Evolutionary conservation across 37 sponge, comb jelly and placozoan species (phyloP), one percentile per base, ranked within the genome.

Genomic region (Bolinopsis microptera): DNA sequence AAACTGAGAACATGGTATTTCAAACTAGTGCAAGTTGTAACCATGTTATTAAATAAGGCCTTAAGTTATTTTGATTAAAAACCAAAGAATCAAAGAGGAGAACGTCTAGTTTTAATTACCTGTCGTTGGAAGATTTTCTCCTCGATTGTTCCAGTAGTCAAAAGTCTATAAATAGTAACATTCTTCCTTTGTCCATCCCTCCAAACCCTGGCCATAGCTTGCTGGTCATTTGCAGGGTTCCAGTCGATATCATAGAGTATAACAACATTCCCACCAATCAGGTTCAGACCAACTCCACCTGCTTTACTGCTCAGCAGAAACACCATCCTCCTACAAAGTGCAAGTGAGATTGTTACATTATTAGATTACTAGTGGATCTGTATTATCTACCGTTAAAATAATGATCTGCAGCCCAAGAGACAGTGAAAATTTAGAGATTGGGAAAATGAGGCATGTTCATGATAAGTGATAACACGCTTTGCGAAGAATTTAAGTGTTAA

Each of bases 141-240:
- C 92, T 97, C 97, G 28, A 97, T 95, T 26, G 97, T 94, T 27
- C 97, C 97, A 25, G 97, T 94, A 16, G 97, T 96, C 22, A 97
- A 92, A 0, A 97, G 93, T 68, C 97, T 76, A 76, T 97, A 97
- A 48, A 97, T 97, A 88, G 95, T 76, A 0, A 97, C 97, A 27
- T 93, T 93, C 25, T 48, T 95, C 88, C 72, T 93, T 88, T 97
- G 97, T 32, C 97, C 97, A 93, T 97, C 97, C 77, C 97, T 95
- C 97, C 97, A 97, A 68, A 97, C 95, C 35, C 97, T 80, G 16
- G 97, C 97, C 97, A 97, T 97, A 1, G 97, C 97, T 97, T 97
- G 88, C 39, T 32, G 94, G 92, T 97, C 97, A 93, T 96, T 97
- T 74, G 97, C 97, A 26, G 97, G 97, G 77, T 97, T 97, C 97